Percentiles rank a stretch among this genome's conserved stretches.
These are phyloP conservation scores for Priocnemis perturbator DNA, from an alignment of 2,888 invertebrate species.

Conservation along the genomic window DNA sequence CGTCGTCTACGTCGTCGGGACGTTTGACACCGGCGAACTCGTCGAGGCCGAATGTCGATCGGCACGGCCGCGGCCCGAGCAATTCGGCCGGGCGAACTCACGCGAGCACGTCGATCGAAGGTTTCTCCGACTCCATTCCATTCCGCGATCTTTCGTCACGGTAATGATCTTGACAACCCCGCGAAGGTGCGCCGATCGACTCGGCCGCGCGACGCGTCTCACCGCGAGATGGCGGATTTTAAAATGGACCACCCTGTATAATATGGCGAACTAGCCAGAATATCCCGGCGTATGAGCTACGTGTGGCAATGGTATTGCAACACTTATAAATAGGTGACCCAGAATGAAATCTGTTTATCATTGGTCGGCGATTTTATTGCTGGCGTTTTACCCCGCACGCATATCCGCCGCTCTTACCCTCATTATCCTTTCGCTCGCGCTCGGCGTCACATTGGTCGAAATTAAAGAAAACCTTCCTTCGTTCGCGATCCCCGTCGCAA, in stretches of 20 bases:
- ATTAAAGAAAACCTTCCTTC: background rate
- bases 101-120: too few species aligned
- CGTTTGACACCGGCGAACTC: too few species aligned
- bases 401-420: constrained; percentile 38
- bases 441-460: constrained; percentile 28
- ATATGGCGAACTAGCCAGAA: constrained; percentile 44
- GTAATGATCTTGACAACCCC: too few species aligned
- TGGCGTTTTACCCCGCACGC: constrained; percentile 48
- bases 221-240: background rate
- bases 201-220: background rate
- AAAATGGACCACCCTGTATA: constrained; percentile 33
- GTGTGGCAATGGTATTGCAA: constrained; percentile 57
- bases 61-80: too few species aligned
- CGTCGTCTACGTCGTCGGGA: too few species aligned
- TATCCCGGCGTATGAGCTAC: constrained; percentile 55
- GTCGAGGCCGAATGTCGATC: too few species aligned
- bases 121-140: too few species aligned
- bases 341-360: constrained; percentile 65
- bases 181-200: too few species aligned
- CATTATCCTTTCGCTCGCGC: constrained; percentile 48
- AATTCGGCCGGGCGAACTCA: too few species aligned
- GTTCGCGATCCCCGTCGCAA: background rate
- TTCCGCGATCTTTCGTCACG: too few species aligned
- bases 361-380: constrained; percentile 62
- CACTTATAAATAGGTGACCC: constrained; percentile 68